Conservation (phyloP, 2,888 invertebrate genomes). For the Rhagium mordax region DNA sequence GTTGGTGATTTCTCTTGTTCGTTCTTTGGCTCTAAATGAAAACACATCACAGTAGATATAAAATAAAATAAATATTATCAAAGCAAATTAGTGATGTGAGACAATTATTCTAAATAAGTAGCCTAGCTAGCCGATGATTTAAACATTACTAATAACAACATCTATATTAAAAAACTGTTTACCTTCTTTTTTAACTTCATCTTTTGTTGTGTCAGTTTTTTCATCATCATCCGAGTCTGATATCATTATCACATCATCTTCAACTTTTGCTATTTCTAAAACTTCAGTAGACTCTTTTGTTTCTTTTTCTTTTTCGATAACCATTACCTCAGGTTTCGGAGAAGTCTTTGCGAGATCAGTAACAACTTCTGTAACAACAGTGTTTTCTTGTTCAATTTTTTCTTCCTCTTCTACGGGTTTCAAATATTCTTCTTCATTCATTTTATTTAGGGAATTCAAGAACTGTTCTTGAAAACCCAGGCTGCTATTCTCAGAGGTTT, state of each 20-base stretch:
- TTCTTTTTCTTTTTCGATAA: slow-evolving; percentile 34
- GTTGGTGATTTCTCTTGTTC: slow-evolving; percentile 26
- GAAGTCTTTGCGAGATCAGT: neutral
- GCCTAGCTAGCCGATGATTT: too few relatives aligned
- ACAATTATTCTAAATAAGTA: too few relatives aligned
- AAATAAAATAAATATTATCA: too few relatives aligned
- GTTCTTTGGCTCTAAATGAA: slow-evolving; percentile 18
- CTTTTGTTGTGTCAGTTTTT: neutral
- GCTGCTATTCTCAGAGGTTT: slow-evolving; percentile 43
- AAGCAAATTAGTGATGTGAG: too few relatives aligned
- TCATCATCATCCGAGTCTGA: slow-evolving; percentile 56
- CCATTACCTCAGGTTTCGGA: neutral
- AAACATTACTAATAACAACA: too few relatives aligned
- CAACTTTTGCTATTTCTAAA: slow-evolving; percentile 40
- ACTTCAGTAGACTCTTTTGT: slow-evolving; percentile 49
- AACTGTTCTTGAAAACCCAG: slow-evolving; percentile 52
- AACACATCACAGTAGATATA: neutral
- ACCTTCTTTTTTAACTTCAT: slow-evolving; percentile 15
- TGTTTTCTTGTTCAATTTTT: slow-evolving; percentile 16
- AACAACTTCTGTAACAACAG: neutral
- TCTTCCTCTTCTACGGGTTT: slow-evolving; percentile 27
- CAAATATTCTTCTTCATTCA: slow-evolving; percentile 14
- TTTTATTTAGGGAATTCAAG: slow-evolving; percentile 49
- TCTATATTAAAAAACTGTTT: neutral
- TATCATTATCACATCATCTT: slow-evolving; percentile 54